Base-by-base conservation (phyloP, 1,140 invertebrate genomes). In the Brachionus rotundiformis region DNA sequence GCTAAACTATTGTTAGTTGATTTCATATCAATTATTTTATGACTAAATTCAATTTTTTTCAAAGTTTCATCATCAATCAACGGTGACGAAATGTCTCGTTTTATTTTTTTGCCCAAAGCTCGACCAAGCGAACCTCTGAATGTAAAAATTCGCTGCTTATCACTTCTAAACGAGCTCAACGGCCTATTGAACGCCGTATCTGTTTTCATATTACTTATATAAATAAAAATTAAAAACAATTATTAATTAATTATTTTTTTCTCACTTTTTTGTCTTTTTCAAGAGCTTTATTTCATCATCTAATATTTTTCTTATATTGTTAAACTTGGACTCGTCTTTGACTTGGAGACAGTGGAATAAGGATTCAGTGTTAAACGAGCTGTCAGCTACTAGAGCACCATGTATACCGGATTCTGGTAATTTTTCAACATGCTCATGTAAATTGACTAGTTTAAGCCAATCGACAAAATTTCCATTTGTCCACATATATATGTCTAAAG, bases 1-100 rank as follows among this genome's bases (percentile, higher is more conserved):
- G 61, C 61, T 13, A 31, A 33, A 63, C 10, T 27, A 29, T 63
- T 63, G 4, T 63, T n/a, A 25, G 4, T 59, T 59, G 75, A n/a
- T 59, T 77, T 77, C 75, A 77, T 49, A 27, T 77, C 75, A 23
- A 77, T 33, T 77, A 77, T 77, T 29, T 77, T 77, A 19, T 77
- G 75, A 31, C 33, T 77, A 19, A 33, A 49, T 59, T 77, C 75
- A 16, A 77, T 77, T 77, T 36, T 77, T 59, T 77, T 77, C 39
- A 77, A 33, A 29, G 75, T 77, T 47, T 77, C 75, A 19, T 77
- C 49, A 36, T 77, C 75, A 25, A 77, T 59, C 27, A 77, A 59
- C 23, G 76, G 76, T 10, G 76, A 79, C 27, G 76, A 79, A 8
- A 79, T 79, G 27, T 79, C 76, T 3, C 76, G 76, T 59, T 79